These are phyloP conservation scores for Lepus europaeus DNA, from an alignment of 2,113 vertebrate genomes.

Conservation along the genomic window DNA sequence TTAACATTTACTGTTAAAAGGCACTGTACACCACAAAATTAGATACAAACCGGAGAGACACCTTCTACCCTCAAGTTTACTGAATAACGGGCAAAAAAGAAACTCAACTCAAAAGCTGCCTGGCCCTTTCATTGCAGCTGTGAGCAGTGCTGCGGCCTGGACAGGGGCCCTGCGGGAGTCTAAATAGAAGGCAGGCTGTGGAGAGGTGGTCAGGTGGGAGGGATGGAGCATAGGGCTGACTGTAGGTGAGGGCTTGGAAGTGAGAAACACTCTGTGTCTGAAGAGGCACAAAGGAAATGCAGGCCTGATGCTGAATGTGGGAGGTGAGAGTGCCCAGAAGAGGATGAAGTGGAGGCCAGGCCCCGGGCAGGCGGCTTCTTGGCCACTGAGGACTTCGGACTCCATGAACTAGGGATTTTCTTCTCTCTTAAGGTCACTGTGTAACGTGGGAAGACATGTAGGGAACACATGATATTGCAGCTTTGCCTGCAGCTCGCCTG, in stretches of 20 bases:
- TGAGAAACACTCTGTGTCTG: not conserved
- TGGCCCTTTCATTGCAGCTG: not conserved
- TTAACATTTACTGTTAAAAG: not conserved
- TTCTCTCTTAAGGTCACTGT: not conserved
- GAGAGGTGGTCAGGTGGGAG: too few relatives aligned
- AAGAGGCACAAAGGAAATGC: not conserved
- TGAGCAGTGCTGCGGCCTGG: not conserved
- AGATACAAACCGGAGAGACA: not conserved
- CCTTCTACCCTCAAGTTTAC: not conserved
- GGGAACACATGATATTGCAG: not conserved
- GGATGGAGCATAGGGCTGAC: not conserved
- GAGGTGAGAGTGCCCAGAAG: not conserved
- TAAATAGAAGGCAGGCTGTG: not conserved
- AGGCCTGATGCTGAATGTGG: not conserved
- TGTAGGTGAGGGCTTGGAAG: not conserved
- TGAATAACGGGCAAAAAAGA: not conserved
- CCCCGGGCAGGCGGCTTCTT: fast-evolving
- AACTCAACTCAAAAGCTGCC: not conserved
- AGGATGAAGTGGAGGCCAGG: not conserved
- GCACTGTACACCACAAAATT: not conserved
- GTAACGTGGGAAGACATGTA: not conserved
- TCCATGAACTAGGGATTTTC: not conserved
- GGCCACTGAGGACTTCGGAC: not conserved
- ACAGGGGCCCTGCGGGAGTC: not conserved
- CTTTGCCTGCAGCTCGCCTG: not conserved